These are phyloP conservation scores for Oceanites oceanicus DNA, from an alignment of 2,113 vertebrate species.

Conservation along the genomic window DNA sequence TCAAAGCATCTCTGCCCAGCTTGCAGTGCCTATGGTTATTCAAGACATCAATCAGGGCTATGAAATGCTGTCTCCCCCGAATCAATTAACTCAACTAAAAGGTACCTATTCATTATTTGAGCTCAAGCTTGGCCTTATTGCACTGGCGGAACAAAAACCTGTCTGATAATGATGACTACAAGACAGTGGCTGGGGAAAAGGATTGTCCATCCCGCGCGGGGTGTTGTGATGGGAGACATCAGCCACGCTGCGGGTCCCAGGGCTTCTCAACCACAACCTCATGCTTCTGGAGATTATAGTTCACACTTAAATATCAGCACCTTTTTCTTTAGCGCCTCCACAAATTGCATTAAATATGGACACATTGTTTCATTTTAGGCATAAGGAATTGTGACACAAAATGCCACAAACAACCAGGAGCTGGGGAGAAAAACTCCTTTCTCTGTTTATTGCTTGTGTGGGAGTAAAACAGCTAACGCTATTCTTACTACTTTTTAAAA, in stretches of 20 bases:
- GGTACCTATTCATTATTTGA: neutral
- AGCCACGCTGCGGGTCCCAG: rapidly evolving
- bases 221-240: neutral
- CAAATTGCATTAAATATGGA: rapidly evolving
- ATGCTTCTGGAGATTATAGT: neutral
- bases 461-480: neutral
- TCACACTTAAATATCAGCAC: neutral
- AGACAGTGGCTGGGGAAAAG: neutral
- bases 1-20: neutral
- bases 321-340: neutral
- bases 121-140: neutral
- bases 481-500: neutral
- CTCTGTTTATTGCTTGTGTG: neutral
- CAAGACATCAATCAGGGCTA: constrained; percentile 15
- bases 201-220: neutral
- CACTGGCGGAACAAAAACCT: neutral
- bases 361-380: neutral
- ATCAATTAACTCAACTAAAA: constrained; percentile 36
- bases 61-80: neutral
- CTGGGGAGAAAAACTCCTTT: neutral
- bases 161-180: neutral
- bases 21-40: neutral
- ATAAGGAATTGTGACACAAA: neutral
- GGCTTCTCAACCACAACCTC: neutral
- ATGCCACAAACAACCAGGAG: neutral